Base-by-base conservation (phyloP, 2,797 vertebrate species). In the Acridotheres tristis region DNA sequence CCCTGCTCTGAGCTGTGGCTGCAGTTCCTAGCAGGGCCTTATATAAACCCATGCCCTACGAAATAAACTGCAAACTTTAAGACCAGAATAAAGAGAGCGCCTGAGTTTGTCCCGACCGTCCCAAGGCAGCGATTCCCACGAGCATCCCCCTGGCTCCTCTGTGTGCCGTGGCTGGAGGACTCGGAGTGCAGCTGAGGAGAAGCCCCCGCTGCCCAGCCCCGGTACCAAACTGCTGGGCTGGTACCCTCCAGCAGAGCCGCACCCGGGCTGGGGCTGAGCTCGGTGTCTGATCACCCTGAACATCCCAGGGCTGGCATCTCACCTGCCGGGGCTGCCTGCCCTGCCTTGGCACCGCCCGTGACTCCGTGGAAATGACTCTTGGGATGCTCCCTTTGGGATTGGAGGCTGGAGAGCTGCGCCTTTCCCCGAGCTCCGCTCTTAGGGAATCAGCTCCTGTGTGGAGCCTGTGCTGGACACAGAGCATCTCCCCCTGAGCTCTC, bases 391-490 rank as follows among this genome's bases (percentile, higher is more conserved):
- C 18, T 34, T 32, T 16, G 36, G 30, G 12, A 3, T 13, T 5
- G 4, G 55, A 43, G 51, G 77, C 32, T 47, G 75, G 22, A 2
- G 54, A 42, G 30, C 45, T 12, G 67, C 0, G 59, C n/a, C 43
- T 36, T 58, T 12, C 5, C 19, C 3, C 0, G 40, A 55, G 80
- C 62, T 53, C 2, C 1, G 61, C 30, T 0, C 0, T 20, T 13
- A 14, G 38, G 77, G 48, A 68, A 8, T 10, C 11, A 0, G 30
- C 25, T 68, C 53, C 87, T 21, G 29, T 13, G 4, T 13, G 34
- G 42, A 74, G 27, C 16, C 73, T 18, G 55, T 22, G 66, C 75
- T 0, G 4, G 20, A 3, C 27, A 34, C 27, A 13, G 61, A 75
- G 58, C 54, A 55, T 71, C 51, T 62, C 27, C 42, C 20, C 4